Percentiles rank a stretch among this genome's conserved stretches.
Evolutionary conservation across 1,140 invertebrate genomes (phyloP).

Genomic region (Trachymyrmex septentrionalis): DNA sequence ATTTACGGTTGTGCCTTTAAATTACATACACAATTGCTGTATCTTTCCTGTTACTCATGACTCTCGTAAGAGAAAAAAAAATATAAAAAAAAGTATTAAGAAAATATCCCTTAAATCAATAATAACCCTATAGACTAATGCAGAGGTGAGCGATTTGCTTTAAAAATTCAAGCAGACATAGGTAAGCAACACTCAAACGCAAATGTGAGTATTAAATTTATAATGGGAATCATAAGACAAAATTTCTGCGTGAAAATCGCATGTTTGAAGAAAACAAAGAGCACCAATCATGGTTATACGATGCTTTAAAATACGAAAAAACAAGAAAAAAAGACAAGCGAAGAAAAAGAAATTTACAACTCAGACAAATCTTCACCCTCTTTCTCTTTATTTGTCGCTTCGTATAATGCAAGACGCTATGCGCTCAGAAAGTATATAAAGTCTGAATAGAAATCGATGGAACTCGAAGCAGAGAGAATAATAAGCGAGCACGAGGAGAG

Average conservation of each 20-base stretch:
- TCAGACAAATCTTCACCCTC: not conserved
- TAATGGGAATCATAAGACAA: not conserved
- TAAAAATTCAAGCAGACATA: constrained; percentile 29
- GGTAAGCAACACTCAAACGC: not conserved
- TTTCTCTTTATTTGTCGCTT: not conserved
- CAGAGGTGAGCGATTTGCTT: not conserved
- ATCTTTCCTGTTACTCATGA: not conserved
- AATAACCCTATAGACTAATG: not conserved
- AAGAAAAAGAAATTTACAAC: constrained; percentile 1
- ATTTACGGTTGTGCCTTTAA: not conserved
- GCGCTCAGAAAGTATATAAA: not conserved
- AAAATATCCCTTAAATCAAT: not conserved
- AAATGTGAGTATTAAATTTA: not conserved
- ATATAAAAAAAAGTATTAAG: not conserved
- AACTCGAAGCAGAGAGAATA: constrained; percentile 1
- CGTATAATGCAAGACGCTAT: not conserved
- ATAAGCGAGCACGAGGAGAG: not conserved
- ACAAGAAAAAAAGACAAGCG: not conserved
- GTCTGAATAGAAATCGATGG: not conserved
- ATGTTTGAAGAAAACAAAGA: not conserved
- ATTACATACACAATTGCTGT: not conserved
- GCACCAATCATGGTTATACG: not conserved
- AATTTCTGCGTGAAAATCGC: not conserved
- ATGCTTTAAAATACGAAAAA: not conserved
- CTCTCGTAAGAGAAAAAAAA: not conserved